These are phyloP conservation scores for Arctia plantaginis DNA, from an alignment of 2,888 invertebrate species.

Conservation along the genomic window DNA sequence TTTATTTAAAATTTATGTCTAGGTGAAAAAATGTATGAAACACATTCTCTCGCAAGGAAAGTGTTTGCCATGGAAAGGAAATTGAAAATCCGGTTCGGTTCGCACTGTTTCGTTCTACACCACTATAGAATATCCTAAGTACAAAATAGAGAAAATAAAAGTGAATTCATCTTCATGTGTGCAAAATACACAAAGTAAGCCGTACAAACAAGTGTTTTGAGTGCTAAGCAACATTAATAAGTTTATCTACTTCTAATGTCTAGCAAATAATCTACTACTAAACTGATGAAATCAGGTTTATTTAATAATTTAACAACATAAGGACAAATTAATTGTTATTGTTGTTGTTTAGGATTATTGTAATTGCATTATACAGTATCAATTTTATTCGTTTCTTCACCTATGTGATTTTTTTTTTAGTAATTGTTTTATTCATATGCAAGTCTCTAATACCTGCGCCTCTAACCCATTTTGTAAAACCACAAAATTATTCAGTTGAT, in stretches of 20 bases:
- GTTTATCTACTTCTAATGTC: neutral
- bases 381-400: neutral
- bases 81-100: constrained; percentile 58
- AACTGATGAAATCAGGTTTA: neutral
- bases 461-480: neutral
- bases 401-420: no score
- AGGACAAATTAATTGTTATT: neutral
- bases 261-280: no score
- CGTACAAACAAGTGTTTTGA: neutral
- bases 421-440: neutral
- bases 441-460: no score
- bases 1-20: constrained; percentile 8
- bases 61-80: constrained; percentile 55
- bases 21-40: constrained; percentile 39
- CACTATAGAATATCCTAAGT: constrained; percentile 41
- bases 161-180: constrained; percentile 15
- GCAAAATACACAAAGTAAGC: neutral
- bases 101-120: constrained; percentile 42
- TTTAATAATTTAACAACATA: neutral
- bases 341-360: neutral
- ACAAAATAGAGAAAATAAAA: constrained; percentile 24
- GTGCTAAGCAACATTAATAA: neutral
- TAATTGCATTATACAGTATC: neutral
- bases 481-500: neutral
- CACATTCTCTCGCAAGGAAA: constrained; percentile 46